Evolutionary conservation across 2,797 vertebrate genomes (phyloP).

Genomic region (Necrosyrtes monachus): DNA sequence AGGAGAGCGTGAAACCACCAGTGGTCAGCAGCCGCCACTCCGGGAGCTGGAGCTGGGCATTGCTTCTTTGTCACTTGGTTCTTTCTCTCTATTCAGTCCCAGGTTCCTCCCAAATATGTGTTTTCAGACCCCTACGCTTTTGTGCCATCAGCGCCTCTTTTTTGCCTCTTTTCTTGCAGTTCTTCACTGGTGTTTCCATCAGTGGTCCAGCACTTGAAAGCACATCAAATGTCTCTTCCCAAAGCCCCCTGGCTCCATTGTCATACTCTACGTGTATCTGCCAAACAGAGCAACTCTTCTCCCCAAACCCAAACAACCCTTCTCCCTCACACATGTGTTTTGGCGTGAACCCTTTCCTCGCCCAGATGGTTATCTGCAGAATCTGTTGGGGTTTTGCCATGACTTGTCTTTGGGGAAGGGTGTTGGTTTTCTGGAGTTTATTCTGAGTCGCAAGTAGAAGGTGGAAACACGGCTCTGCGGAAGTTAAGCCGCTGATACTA

Average conservation of each 20-base stretch:
- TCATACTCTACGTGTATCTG: background rate
- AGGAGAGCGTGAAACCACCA: background rate
- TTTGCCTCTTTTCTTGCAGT: background rate
- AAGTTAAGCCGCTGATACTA: background rate
- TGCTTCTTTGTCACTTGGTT: background rate
- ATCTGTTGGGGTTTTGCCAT: background rate
- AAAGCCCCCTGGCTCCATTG: background rate
- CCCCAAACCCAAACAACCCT: background rate
- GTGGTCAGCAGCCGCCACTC: too few relatives aligned
- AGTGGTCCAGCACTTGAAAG: background rate
- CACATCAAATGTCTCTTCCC: background rate
- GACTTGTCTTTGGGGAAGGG: background rate
- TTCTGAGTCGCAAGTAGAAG: background rate
- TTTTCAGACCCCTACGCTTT: background rate
- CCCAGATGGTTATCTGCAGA: background rate
- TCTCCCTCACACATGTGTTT: background rate
- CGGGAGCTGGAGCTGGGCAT: fast-evolving
- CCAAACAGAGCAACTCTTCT: background rate
- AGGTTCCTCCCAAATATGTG: background rate
- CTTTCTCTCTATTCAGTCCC: background rate
- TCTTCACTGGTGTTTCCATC: background rate
- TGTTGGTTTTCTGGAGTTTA: background rate
- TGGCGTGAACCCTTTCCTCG: background rate
- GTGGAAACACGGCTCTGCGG: background rate
- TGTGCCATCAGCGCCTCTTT: background rate